Evolutionary conservation across 2,797 vertebrate species (phyloP).

Genomic region (Chelidonichthys spinosus): DNA sequence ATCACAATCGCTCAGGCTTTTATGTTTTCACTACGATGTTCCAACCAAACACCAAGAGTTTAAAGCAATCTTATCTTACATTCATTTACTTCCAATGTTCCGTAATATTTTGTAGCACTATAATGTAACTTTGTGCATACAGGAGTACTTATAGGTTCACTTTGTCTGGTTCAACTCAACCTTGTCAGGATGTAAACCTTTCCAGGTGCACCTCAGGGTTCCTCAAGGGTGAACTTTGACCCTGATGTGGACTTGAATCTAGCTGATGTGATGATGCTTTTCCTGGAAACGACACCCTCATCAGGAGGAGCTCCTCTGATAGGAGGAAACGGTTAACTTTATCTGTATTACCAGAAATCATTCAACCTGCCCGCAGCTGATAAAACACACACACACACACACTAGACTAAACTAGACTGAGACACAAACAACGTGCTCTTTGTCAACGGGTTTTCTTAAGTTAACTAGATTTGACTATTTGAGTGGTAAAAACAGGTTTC

Average conservation of each 20-base stretch:
- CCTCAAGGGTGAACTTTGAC: background rate
- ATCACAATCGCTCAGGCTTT: background rate
- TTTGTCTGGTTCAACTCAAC: background rate
- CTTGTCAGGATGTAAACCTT: background rate
- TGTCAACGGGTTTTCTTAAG: background rate
- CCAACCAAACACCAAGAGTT: background rate
- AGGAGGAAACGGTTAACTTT: background rate
- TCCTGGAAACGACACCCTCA: background rate
- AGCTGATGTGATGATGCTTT: background rate
- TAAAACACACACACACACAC: background rate
- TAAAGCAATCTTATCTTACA: background rate
- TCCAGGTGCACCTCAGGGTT: background rate
- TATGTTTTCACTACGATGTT: background rate
- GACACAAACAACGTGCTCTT: background rate
- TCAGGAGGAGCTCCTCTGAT: background rate
- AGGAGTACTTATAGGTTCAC: background rate
- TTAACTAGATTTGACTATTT: background rate
- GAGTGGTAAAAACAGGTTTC: background rate
- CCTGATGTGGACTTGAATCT: background rate
- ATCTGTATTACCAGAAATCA: background rate
- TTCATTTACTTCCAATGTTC: background rate
- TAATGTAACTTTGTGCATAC: background rate
- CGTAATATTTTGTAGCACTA: background rate
- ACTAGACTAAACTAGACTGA: background rate
- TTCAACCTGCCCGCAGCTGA: background rate